Base-by-base conservation (phyloP, 1,140 invertebrate species). In the Penaeus vannamei region DNA sequence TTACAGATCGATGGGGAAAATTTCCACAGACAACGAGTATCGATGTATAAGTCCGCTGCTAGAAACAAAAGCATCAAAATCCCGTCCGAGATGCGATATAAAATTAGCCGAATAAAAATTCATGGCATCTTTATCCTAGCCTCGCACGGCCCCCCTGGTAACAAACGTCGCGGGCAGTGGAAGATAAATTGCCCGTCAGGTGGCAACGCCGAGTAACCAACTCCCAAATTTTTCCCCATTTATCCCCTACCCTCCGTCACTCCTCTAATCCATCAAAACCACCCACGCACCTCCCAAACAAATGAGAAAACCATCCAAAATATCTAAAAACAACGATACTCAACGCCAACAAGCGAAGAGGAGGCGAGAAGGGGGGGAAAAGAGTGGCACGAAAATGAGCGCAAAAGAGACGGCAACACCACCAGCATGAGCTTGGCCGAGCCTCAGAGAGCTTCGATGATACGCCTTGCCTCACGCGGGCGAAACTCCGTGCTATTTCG, bases 51-150 rank as follows among this genome's bases (percentile, higher is more conserved):
- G 53, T 53, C 53, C 53, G 17, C 53, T 12, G 12, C 10, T 17
- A 17, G 17, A 17, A 53, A 53, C 12, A 17, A 53, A 53, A 0
- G 53, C 53, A 53, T 53, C 17, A 53, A 53, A 53, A 53, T 53
- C 53, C 53, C 53, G 17, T 12, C 10, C 79, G n/a, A 19, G 4
- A 20, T 29, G 46, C 60, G 79, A 14, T 29, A 26, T 81, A 36
- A 81, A 81, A 81, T 81, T 3, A 20, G 20, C 26, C 53, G 29
- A 59, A 81, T 22, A 60, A 81, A 17, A 26, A 36, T 12, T 12
- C n/a, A 26, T 77, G 84, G 84, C 84, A 85, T 72, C 84, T 85
- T 72, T 2, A n/a, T 3, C 32, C 84, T 85, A 85, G 84, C 84
- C 84, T 85, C 84, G 84, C 84, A 32, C 84, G 46, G 69, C 59